Percentiles rank a stretch among this genome's conserved stretches.
Evolutionary conservation across 2,113 vertebrate genomes (phyloP).

Genomic region (Plotosus lineatus): DNA sequence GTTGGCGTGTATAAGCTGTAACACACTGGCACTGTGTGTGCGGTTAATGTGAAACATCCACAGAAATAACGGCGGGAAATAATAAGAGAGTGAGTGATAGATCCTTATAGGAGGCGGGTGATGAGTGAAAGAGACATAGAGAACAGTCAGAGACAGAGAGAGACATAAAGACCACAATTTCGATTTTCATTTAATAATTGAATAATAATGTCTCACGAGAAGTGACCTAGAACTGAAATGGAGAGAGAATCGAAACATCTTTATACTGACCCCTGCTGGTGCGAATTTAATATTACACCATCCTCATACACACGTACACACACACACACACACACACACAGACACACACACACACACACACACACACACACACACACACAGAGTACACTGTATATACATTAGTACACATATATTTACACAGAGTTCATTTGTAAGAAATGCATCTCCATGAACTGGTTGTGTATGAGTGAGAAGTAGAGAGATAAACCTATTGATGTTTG

Average conservation of each 20-base stretch:
- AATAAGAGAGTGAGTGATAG: background rate
- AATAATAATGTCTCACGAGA: conserved; percentile 81
- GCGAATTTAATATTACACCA: conserved; percentile 48
- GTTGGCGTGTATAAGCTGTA: background rate
- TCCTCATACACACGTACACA: conserved; percentile 29
- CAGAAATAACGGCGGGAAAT: background rate
- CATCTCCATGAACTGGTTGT: conserved; percentile 8
- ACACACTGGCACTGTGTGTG: background rate
- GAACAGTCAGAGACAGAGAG: conserved; percentile 30
- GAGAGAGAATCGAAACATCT: conserved; percentile 37
- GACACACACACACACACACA: conserved; percentile 43
- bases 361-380: conserved; percentile 52
- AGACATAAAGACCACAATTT: conserved; percentile 67
- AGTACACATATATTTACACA: conserved; percentile 51
- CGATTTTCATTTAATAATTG: conserved; percentile 83
- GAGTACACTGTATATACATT: background rate
- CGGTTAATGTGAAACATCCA: background rate
- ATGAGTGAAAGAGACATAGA: conserved; percentile 8
- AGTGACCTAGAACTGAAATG: conserved; percentile 75
- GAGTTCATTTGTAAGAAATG: conserved; percentile 13
- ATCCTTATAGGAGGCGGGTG: background rate
- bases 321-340: conserved; percentile 36
- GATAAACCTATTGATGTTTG: conserved; percentile 48
- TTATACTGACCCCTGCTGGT: conserved; percentile 74
- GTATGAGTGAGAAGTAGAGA: conserved; percentile 27